These are phyloP conservation scores for Heteromormyrus szaboi DNA, from an alignment of 2,797 vertebrate species.

Conservation along the genomic window DNA sequence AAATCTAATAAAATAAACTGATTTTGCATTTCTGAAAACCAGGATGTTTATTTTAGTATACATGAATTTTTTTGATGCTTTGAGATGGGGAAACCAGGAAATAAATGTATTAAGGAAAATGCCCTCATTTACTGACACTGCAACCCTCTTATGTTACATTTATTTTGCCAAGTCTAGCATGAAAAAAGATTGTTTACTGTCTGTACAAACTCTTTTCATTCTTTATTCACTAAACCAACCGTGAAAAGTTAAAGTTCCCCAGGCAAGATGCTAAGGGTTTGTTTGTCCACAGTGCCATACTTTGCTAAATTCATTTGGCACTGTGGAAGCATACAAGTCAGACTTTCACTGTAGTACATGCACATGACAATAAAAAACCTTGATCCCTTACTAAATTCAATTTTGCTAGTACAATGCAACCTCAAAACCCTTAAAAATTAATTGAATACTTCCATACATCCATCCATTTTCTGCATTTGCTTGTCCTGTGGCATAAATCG, in stretches of 20 bases:
- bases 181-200: background rate
- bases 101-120: background rate
- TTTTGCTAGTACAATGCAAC: background rate
- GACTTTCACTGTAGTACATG: background rate
- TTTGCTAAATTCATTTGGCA: background rate
- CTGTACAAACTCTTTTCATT: background rate
- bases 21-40: background rate
- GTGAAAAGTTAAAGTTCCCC: background rate
- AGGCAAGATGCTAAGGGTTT: background rate
- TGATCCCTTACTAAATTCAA: background rate
- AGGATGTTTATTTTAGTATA: background rate
- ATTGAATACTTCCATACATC: background rate
- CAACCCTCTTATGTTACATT: background rate
- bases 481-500: background rate
- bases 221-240: background rate
- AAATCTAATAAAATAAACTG: background rate
- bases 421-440: background rate
- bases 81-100: background rate
- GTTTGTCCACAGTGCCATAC: background rate
- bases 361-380: background rate
- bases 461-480: background rate
- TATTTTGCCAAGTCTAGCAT: background rate
- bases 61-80: background rate
- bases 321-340: background rate
- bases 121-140: background rate